Evolutionary conservation across 2,113 vertebrate species (phyloP).

Genomic region (Oncorhynchus gorbuscha): DNA sequence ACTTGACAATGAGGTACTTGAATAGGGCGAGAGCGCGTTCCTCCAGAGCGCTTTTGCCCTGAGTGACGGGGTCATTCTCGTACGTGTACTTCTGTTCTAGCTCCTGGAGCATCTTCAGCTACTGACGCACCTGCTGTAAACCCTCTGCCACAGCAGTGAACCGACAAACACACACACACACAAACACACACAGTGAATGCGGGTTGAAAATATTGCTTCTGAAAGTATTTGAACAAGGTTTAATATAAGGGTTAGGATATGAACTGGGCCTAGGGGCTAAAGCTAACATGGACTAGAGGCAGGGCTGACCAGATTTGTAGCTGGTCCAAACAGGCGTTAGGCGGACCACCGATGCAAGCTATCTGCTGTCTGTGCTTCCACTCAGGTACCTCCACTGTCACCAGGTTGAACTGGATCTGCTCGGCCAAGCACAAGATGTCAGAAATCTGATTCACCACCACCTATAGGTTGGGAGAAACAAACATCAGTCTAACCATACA

Average conservation of each 20-base stretch:
- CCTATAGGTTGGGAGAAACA: conserved; percentile 57
- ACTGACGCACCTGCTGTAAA: conserved; percentile 81
- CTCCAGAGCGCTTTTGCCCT: conserved; percentile 67
- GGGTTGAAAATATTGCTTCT: no score
- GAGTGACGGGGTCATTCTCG: conserved; percentile 66
- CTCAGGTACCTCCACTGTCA: conserved; percentile 81
- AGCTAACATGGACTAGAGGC: background rate
- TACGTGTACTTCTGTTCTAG: conserved; percentile 80
- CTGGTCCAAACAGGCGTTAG: conserved; percentile 81
- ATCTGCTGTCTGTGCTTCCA: conserved; percentile 90
- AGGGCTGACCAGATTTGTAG: conserved; percentile 83
- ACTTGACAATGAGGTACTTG: conserved; percentile 85
- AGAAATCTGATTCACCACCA: conserved; percentile 74
- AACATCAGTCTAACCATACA: no score
- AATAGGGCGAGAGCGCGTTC: conserved; percentile 72
- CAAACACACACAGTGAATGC: background rate
- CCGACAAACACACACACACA: conserved; percentile 53
- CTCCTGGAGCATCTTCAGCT: conserved; percentile 87
- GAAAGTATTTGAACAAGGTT: no score
- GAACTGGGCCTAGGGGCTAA: background rate
- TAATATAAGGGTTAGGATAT: no score
- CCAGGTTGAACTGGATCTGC: conserved; percentile 73
- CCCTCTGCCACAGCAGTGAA: conserved; percentile 83
- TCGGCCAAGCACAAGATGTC: conserved; percentile 70
- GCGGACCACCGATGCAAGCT: conserved; percentile 86